Evolutionary conservation across 2,113 vertebrate species (phyloP), one percentile per base, ranked within the genome.

Genomic region (Ceyx melanurus): DNA sequence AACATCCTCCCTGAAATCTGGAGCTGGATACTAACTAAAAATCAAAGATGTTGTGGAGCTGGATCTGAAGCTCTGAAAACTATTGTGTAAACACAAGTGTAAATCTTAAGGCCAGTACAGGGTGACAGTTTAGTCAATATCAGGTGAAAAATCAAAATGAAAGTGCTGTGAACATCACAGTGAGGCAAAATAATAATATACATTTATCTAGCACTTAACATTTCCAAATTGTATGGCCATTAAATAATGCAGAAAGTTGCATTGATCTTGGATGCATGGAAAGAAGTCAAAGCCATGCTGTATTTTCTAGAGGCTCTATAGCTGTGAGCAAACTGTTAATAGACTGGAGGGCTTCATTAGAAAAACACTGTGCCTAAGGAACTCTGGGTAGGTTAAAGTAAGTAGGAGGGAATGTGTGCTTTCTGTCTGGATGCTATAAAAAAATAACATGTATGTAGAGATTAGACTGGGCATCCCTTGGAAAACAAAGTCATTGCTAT

Each of bases 91-190:
- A 77, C 31, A 10, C 15, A 56, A 76, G 15, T 74, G 25, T 95
- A 86, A 89, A 89, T 91, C 79, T 76, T 87, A 48, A 89, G 40
- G 60, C 28, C 13, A 29, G 17, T 62, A 13, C 17, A 81, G 25
- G 37, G 17, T 91, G 72, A 48, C 51, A 62, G 56, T 67, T 92
- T 40, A 72, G 74, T 91, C 45, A 45, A 57, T 75, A 64, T n/a
- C 13, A 82, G 74, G 58, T 89, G 37, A 91, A 79, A 89, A 94
- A 82, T 84, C 61, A 64, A 68, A 84, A 75, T 45, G 11, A 43
- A 84, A 86, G 9, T 75, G 31, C 65, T 75, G 15, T 78, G 73
- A 89, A 57, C 16, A 48, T 87, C 65, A 46, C 21, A 81, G 20
- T 53, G 35, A 70, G 26, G 68, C 54, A 87, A 86, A 95, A 83